Percentiles rank a stretch among this genome's conserved stretches.
Conservation (phyloP, 2,113 vertebrate species). For the Oryzias curvinotus region DNA sequence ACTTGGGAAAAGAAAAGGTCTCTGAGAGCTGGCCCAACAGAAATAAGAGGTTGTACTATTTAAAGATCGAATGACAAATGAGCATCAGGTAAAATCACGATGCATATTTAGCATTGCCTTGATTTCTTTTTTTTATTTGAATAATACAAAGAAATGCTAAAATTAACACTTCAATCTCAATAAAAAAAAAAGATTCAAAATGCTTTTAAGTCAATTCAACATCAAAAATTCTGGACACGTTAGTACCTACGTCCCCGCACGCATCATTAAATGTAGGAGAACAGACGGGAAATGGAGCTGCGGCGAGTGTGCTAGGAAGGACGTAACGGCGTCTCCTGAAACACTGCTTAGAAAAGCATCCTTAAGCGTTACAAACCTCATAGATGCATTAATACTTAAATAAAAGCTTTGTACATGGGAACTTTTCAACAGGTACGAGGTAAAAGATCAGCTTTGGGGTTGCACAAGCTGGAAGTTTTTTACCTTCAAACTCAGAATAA, state of each 20-base stretch:
- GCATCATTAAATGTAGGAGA: constrained; percentile 8
- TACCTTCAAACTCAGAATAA: background rate
- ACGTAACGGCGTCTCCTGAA: background rate
- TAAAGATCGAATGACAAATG: too few relatives aligned
- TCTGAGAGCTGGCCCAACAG: background rate
- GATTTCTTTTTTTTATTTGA: too few relatives aligned
- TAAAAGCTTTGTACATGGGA: constrained; percentile 40
- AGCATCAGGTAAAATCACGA: too few relatives aligned
- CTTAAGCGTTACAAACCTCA: constrained; percentile 13
- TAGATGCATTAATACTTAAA: constrained; percentile 32
- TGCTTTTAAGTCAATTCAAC: constrained; percentile 10
- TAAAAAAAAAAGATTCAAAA: constrained; percentile 14
- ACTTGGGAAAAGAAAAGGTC: background rate
- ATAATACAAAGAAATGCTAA: too few relatives aligned
- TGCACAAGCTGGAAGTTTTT: background rate
- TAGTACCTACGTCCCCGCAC: constrained; percentile 49
- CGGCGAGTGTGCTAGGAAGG: background rate
- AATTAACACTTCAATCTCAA: background rate
- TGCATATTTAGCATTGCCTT: too few relatives aligned
- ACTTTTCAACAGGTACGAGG: constrained; percentile 5
- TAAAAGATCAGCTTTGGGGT: constrained; percentile 23
- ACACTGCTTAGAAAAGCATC: constrained; percentile 2
- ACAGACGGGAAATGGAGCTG: constrained; percentile 14
- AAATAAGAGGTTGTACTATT: background rate
- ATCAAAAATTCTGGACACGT: constrained; percentile 25